Evolutionary conservation across 2,797 vertebrate species (phyloP).

Genomic region (Semaprochilodus insignis): DNA sequence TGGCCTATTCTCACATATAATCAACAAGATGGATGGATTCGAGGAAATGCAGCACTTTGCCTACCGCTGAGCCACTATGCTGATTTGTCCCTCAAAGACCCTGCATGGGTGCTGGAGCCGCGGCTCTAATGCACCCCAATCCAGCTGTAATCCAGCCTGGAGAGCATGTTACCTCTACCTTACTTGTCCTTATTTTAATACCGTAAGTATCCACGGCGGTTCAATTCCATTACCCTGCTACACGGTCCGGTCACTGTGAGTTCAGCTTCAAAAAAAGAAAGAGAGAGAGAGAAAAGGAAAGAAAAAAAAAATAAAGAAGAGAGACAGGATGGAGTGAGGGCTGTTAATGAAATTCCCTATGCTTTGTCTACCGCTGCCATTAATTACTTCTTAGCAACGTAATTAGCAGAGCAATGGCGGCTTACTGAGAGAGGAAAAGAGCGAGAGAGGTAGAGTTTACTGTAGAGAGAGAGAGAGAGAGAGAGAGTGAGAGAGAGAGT

Average conservation of each 20-base stretch:
- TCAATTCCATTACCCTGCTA: not conserved
- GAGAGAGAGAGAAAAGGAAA: not conserved
- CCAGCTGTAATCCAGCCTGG: not conserved
- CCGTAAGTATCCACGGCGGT: not conserved
- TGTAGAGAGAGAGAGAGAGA: conserved; percentile 18
- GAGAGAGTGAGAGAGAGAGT: conserved; percentile 5
- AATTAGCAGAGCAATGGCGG: conserved; percentile 21
- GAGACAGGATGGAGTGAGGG: not conserved
- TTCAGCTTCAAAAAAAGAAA: not conserved
- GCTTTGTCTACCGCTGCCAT: conserved; percentile 26
- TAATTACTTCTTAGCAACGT: conserved; percentile 24
- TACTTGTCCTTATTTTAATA: not conserved
- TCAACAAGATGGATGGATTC: conserved; percentile 1
- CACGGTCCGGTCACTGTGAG: not conserved
- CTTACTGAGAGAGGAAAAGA: not conserved
- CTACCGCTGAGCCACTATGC: not conserved
- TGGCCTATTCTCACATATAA: not conserved
- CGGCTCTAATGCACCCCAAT: not conserved
- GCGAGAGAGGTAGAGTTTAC: not conserved
- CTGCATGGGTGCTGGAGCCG: not conserved
- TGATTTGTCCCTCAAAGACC: not conserved
- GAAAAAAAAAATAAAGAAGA: not conserved
- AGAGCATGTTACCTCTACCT: not conserved
- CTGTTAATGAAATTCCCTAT: conserved; percentile 31
- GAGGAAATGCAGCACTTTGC: not conserved